phyloP scores from a whole-genome alignment of 2,888 invertebrate genomes.

The Limnephilus lunatus region DNA sequence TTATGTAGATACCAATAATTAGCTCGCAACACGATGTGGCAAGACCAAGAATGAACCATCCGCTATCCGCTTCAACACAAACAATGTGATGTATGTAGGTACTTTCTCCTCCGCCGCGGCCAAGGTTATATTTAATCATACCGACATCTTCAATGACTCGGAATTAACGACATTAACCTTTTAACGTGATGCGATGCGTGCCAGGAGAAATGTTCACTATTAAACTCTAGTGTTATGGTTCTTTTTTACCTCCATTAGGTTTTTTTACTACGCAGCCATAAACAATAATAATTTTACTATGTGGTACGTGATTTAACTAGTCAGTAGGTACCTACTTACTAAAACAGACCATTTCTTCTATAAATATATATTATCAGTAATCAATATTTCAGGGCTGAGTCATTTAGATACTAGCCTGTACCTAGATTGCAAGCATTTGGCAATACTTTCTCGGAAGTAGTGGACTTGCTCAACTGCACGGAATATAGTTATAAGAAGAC shows the following conservation, averaged over 20 bases:
- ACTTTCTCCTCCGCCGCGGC: slow-evolving; percentile 16
- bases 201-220: not conserved
- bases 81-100: slow-evolving; percentile 13
- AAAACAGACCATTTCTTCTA: too few relatives aligned
- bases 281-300: not conserved
- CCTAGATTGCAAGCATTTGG: too few relatives aligned
- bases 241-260: not conserved
- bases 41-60: not conserved
- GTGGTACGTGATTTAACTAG: not conserved
- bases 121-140: slow-evolving; percentile 7
- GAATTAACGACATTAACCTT: not conserved
- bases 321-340: too few relatives aligned
- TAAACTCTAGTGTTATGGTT: not conserved
- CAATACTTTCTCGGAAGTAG: too few relatives aligned
- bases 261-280: not conserved
- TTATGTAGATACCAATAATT: not conserved
- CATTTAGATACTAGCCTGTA: too few relatives aligned
- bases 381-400: too few relatives aligned
- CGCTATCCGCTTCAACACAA: not conserved
- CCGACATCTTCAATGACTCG: not conserved
- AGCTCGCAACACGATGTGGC: not conserved
- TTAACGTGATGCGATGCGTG: not conserved
- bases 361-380: too few relatives aligned
- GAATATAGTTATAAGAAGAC: too few relatives aligned
- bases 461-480: too few relatives aligned